Base-by-base conservation (phyloP, 2,113 vertebrate species). In the Hippocampus zosterae region DNA sequence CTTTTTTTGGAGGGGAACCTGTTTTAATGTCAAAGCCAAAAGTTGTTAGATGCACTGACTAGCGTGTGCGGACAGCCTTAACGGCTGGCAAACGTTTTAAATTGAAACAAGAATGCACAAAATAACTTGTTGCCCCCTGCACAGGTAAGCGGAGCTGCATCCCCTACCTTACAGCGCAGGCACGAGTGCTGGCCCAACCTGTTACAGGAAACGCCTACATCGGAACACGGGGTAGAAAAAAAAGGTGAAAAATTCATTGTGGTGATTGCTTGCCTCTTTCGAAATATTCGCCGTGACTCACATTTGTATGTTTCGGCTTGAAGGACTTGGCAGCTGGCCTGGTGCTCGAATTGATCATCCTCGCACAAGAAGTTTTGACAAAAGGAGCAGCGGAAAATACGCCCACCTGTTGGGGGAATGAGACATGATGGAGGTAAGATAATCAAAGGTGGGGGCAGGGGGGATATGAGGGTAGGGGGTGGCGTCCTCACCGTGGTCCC, bases 271-370 rank as follows among this genome's bases (percentile, higher is more conserved):
- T n/a, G 21, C 8, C 50, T n/a, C 21, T n/a, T 23, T 9, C 8
- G 0, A 21, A 62, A 40, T 42, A 23, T 13, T 13, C 2, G 7
- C 11, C 11, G 23, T 76, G 64, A 92, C 95, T 94, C 91, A 99
- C 97, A 99, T 88, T 99, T 99, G 90, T 90, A 99, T 11, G 96
- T 99, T 90, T 99, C 97, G 9, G 97, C 94, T 84, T 99, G 95
- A 80, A 99, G 90, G 81, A 99, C 92, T 78, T 99, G 97, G 88
- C 97, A 99, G 88, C 97, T 99, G 59, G 97, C 97, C 91, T 99
- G 97, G 84, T 99, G 97, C 68, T 99, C 97, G 91, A 99, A 99
- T 77, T 99, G 97, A 90, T 99, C 97, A 79, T 99, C 97, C 92
- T 99, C 97, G 84, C 97, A 99, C 56, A 99, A 89, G 88, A 95